Base-by-base conservation (phyloP, 2,113 vertebrate genomes). In the Circaetus gallicus region DNA sequence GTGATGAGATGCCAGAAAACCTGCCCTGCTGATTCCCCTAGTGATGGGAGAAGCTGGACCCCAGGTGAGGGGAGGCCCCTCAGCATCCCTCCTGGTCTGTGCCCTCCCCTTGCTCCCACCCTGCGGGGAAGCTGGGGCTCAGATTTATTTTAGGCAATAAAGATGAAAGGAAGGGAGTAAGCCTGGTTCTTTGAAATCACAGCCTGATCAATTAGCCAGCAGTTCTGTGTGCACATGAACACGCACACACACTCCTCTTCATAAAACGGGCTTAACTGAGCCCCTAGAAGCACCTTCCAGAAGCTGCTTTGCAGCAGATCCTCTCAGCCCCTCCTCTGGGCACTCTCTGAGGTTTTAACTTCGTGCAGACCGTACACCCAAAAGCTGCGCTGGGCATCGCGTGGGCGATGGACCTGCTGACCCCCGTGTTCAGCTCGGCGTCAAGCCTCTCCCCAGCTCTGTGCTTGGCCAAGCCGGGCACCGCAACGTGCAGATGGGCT, bases 401-500 rank as follows among this genome's bases (percentile, higher is more conserved):
- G 1, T 6, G 65, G 47, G 12, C 18, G 5, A 10, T 0, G 2
- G 26, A 28, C 36, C 36, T 28, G n/a, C 25, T 3, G 25, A n/a
- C 24, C n/a, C 42, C 7, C 0, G 0, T 1, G 2, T 9, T 31
- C 42, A 12, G 59, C n/a, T 31, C n/a, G 15, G n/a, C 1, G 2
- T 11, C 5, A 0, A 18, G 17, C 42, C 11, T 11, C 9, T 19
- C 34, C 29, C 24, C 1, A 2, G 47, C 31, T 55, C 31, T 18
- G 32, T 0, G 7, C 32, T 28, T 47, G n/a, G 21, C 31, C 65
- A 34, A 45, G 66, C 40, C 0, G 1, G 16, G 29, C 29, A 21
- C 50, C 2, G 1, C 0, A 2, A 13, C 0, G 2, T 56, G 50
- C 18, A 18, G 66, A 9, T 6, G 65, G 43, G n/a, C 26, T 52